Conservation (phyloP, 1,140 invertebrate genomes). For the Penaeus chinensis region DNA sequence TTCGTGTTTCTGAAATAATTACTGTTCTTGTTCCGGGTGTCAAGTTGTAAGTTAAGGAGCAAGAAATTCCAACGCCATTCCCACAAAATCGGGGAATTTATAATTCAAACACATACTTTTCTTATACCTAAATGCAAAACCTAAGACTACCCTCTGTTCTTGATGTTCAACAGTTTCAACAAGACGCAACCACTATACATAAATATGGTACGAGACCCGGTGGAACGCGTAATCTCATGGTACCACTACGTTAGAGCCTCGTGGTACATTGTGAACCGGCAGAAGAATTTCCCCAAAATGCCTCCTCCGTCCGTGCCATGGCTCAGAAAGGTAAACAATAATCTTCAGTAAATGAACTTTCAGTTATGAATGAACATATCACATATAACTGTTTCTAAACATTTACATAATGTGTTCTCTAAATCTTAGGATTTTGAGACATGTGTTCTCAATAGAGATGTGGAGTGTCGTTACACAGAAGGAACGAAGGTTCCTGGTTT, state of each 20-base stretch:
- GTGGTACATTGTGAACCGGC: slow-evolving; percentile 90
- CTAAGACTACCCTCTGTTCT: no score
- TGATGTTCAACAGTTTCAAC: slow-evolving; percentile 74
- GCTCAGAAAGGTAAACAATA: slow-evolving; percentile 81
- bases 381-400: not conserved
- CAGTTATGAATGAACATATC: no score
- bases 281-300: slow-evolving; percentile 87
- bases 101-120: no score
- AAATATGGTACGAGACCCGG: slow-evolving; percentile 89
- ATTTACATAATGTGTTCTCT: not conserved
- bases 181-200: slow-evolving; percentile 87
- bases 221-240: slow-evolving; percentile 91
- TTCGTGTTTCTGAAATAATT: no score
- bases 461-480: slow-evolving; percentile 84
- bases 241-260: slow-evolving; percentile 90
- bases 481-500: slow-evolving; percentile 86
- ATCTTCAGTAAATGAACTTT: no score
- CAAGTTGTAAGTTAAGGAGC: no score
- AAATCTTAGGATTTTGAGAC: slow-evolving; percentile 82
- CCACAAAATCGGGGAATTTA: no score
- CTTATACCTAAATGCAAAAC: no score
- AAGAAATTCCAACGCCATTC: no score
- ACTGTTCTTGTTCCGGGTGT: no score
- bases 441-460: slow-evolving; percentile 84
- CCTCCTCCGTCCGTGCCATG: slow-evolving; percentile 86